Evolutionary conservation across 2,888 invertebrate species (phyloP).

Genomic region (Imbricaverruca yamaguchii): DNA sequence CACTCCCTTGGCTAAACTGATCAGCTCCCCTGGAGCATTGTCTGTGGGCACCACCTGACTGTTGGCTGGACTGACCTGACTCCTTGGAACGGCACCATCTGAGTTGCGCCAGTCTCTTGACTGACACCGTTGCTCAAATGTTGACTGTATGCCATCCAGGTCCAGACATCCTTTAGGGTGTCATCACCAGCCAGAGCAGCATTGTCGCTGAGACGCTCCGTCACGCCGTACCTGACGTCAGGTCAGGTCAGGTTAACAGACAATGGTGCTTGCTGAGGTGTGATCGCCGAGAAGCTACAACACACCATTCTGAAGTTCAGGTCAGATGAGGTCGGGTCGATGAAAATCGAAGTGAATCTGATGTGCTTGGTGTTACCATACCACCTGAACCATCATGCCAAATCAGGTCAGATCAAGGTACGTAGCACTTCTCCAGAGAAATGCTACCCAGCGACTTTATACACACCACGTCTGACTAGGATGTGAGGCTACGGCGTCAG

Average conservation of each 20-base stretch:
- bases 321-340: not conserved
- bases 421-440: no score
- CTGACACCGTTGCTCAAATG: not conserved
- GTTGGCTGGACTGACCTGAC: not conserved
- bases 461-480: no score
- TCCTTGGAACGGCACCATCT: not conserved
- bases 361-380: no score
- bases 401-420: no score
- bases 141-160: slow-evolving; percentile 18
- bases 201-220: slow-evolving; percentile 1
- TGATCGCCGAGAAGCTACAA: not conserved
- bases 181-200: not conserved
- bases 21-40: no score
- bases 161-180: not conserved
- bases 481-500: no score
- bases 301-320: not conserved
- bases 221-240: not conserved
- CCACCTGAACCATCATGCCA: no score
- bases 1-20: not conserved
- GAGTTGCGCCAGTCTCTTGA: not conserved
- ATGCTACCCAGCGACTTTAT: no score
- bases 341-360: no score
- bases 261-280: not conserved
- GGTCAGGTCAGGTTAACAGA: not conserved
- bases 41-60: no score